Conservation (phyloP, 2,113 vertebrate genomes). For the Nestor notabilis region DNA sequence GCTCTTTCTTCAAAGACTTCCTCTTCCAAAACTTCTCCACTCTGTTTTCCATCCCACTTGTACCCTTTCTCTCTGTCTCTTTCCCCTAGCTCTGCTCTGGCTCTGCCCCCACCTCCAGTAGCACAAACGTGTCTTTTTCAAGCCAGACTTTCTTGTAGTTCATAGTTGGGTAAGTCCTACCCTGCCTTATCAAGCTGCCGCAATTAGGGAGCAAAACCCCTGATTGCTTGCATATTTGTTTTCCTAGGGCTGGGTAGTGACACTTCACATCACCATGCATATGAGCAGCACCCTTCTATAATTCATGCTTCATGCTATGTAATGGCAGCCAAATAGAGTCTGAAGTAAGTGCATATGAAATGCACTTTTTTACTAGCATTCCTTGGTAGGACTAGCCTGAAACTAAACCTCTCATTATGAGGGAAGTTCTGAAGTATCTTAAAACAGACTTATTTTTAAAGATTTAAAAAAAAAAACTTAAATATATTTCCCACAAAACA, state of each 20-base stretch:
- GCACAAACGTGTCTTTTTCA: background rate
- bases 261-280: fast-evolving
- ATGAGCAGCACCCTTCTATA: background rate
- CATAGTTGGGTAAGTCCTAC: background rate
- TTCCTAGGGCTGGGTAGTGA: background rate
- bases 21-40: background rate
- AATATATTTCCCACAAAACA: constrained; percentile 34
- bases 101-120: background rate
- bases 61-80: background rate
- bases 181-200: background rate
- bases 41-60: background rate
- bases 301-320: background rate
- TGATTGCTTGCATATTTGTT: background rate
- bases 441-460: constrained; percentile 4
- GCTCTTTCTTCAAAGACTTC: background rate
- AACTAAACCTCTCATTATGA: background rate
- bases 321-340: background rate
- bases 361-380: background rate
- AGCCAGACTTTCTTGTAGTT: background rate
- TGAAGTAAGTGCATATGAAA: background rate
- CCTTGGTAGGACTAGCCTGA: background rate
- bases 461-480: background rate
- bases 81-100: background rate
- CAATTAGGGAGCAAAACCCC: background rate
- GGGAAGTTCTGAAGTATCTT: background rate